A percentile compares a stretch with the other conserved stretches of the same genome.
These are phyloP conservation scores for Spheniscus humboldti DNA, from an alignment of 2,797 vertebrate species.

Conservation along the genomic window DNA sequence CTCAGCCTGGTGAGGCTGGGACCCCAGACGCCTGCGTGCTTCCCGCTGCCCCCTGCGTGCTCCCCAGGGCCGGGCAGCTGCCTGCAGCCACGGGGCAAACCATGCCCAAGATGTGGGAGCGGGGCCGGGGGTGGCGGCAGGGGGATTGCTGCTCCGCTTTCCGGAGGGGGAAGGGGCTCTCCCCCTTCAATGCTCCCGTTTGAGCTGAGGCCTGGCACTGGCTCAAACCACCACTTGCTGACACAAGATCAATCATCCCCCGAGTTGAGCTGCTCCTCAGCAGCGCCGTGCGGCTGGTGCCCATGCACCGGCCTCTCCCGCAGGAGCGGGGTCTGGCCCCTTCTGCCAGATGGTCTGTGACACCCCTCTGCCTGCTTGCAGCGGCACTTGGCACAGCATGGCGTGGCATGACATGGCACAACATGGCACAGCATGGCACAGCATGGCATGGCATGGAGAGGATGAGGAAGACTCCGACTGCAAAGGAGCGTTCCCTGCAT, in stretches of 20 bases:
- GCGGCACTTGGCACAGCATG: fast-evolving
- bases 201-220: conserved; percentile 53
- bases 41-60: fast-evolving
- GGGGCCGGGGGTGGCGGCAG: fast-evolving
- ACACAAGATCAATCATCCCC: conserved; percentile 53
- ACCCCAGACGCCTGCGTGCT: fast-evolving
- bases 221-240: conserved; percentile 55
- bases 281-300: background rate
- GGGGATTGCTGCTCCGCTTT: background rate
- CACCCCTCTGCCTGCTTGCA: background rate
- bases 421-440: background rate
- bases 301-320: background rate
- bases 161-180: conserved; percentile 45
- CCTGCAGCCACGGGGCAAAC: fast-evolving
- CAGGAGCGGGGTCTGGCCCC: background rate
- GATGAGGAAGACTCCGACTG: background rate
- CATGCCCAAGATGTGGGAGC: background rate
- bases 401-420: fast-evolving
- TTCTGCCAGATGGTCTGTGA: background rate
- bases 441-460: background rate
- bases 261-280: background rate
- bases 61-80: background rate
- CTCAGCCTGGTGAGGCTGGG: background rate
- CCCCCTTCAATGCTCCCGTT: conserved; percentile 49
- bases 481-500: background rate